These are phyloP conservation scores for Brachionus paranguensis DNA, from an alignment of 1,140 invertebrate genomes.

Conservation along the genomic window DNA sequence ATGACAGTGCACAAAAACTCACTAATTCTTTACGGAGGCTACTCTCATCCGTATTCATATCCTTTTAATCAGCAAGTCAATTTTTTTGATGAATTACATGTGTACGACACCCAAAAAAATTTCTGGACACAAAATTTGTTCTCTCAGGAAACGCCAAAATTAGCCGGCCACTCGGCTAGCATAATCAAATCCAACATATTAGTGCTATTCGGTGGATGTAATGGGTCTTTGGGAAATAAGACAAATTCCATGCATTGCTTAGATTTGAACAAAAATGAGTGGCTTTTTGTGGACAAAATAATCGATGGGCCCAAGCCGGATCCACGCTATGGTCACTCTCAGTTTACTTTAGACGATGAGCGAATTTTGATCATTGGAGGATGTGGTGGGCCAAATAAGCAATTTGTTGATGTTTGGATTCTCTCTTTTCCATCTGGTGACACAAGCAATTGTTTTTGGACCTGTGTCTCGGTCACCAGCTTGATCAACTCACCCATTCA, in stretches of 20 bases:
- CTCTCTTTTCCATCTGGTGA: conserved; percentile 59
- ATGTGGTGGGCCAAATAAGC: conserved; percentile 64
- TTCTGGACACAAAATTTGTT: conserved; percentile 72
- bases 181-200: conserved; percentile 72
- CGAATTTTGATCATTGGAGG: conserved; percentile 61
- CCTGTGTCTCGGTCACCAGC: conserved; percentile 67
- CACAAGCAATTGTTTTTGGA: conserved; percentile 68
- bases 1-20: conserved; percentile 76
- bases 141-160: conserved; percentile 62
- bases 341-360: conserved; percentile 59
- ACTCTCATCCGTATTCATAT: conserved; percentile 84
- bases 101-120: conserved; percentile 75
- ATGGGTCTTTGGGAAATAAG: conserved; percentile 46
- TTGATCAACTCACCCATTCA: conserved; percentile 71
- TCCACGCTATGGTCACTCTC: conserved; percentile 80
- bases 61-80: conserved; percentile 69
- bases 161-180: conserved; percentile 82
- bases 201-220: conserved; percentile 73
- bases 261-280: conserved; percentile 26
- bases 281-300: conserved; percentile 60
- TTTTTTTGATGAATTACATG: conserved; percentile 84
- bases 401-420: conserved; percentile 67
- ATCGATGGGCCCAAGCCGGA: conserved; percentile 66
- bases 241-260: conserved; percentile 40
- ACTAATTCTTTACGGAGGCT: conserved; percentile 85